Evolutionary conservation across 2,113 vertebrate species (phyloP).

Genomic region (Pachyramphus minor): DNA sequence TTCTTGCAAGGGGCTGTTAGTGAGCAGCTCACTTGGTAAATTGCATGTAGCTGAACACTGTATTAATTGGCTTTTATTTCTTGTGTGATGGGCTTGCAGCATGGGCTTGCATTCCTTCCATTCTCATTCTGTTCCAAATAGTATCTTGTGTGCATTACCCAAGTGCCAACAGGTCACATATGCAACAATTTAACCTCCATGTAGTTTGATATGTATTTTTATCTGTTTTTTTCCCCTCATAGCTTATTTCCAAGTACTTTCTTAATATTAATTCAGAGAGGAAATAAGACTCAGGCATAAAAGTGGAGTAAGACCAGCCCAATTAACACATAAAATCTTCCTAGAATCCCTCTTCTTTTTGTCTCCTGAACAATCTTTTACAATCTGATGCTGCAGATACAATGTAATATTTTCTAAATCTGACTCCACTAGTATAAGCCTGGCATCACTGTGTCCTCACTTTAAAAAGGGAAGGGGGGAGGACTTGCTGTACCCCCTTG

Average conservation of each 20-base stretch:
- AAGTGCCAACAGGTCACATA: neutral
- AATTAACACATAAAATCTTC: neutral
- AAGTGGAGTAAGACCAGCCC: neutral
- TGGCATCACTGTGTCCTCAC: neutral
- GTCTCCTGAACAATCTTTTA: neutral
- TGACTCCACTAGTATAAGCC: neutral
- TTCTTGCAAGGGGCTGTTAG: neutral
- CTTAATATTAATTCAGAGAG: neutral
- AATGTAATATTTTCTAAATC: neutral
- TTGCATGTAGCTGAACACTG: neutral
- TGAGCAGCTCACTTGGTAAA: neutral
- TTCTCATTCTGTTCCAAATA: neutral
- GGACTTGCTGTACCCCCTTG: neutral
- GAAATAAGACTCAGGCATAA: neutral
- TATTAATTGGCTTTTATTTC: neutral
- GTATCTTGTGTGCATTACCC: neutral
- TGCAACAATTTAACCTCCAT: neutral
- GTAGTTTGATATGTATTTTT: neutral
- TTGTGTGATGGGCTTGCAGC: neutral
- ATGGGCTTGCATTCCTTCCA: neutral
- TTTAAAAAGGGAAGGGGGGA: neutral
- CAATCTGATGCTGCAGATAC: neutral
- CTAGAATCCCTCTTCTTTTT: neutral
- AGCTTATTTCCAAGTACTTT: neutral
- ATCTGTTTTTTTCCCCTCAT: fast-evolving